Base-by-base conservation (phyloP, 2,888 invertebrate genomes). In the Apodemia duryi region DNA sequence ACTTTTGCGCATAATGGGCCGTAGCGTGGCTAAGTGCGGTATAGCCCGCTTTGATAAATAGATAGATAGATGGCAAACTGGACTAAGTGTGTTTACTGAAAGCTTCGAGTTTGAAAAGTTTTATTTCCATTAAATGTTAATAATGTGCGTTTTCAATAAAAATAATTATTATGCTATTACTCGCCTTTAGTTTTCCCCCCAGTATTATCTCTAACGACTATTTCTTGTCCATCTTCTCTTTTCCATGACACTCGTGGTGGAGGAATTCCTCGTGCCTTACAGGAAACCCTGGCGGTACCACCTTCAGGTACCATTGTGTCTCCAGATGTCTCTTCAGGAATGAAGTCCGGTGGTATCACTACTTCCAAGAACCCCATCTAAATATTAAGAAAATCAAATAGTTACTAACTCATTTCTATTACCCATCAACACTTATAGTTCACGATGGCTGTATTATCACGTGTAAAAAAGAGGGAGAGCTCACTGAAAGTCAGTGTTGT, bases 261-360 rank as follows among this genome's bases (percentile, higher is more conserved):
- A 0, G 96, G 96, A 66, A 95, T 94, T 4, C 96, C 96, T 65
- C 93, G 91, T 2, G 96, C 96, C 71, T 93, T 93, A 77, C 94
- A 94, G 1, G 93, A 92, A 11, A 94, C 88, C 70, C 93, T 90
- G 6, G 93, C 93, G 0, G 92, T 93, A 29, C 95, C 95, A 29
- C 96, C 96, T 88, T 97, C 97, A 6, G 95, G 94, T 1, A 96
- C 95, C 93, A 95, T 95, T 9, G 96, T 94, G 80, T 97, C 97
- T 0, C 96, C 95, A 7, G 96, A 96, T 6, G 96, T 96, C 78
- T 95, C 95, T 75, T 95, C 95, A 21, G 94, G 84, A 61, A 96
- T 93, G 76, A 97, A 96, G 81, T 97, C 96, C 11, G 97, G 97
- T 28, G 97, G 96, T 71, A 97, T 95, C 52, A 96, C 95, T 66